phyloP scores from a whole-genome alignment of 2,797 vertebrate species.

The Phoeniculus purpureus region DNA sequence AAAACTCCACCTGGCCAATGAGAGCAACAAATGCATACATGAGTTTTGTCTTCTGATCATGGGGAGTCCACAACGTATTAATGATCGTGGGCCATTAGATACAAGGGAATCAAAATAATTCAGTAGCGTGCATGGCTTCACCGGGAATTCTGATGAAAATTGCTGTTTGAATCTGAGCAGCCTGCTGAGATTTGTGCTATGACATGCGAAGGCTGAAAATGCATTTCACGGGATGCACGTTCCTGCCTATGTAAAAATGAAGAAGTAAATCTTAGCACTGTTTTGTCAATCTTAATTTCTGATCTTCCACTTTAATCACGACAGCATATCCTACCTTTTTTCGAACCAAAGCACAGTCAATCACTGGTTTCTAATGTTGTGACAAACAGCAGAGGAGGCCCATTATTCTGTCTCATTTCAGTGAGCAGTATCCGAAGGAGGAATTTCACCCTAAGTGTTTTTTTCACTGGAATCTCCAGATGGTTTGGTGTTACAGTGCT shows the following conservation, averaged over 20 bases:
- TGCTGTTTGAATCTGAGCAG: neutral
- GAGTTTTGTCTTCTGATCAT: neutral
- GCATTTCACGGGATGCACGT: neutral
- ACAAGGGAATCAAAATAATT: neutral
- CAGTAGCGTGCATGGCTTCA: neutral
- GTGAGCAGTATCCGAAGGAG: slow-evolving; percentile 27
- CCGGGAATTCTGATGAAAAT: neutral
- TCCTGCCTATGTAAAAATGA: neutral
- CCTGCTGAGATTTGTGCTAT: neutral
- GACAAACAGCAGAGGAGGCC: neutral
- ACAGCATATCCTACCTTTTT: neutral
- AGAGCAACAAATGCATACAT: neutral
- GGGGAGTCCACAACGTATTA: neutral
- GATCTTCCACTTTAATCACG: neutral
- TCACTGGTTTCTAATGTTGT: slow-evolving; percentile 4
- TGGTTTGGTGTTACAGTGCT: slow-evolving; percentile 52
- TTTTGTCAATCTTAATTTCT: slow-evolving; percentile 58
- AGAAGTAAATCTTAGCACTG: slow-evolving; percentile 45
- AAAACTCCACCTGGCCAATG: neutral
- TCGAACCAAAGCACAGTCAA: neutral
- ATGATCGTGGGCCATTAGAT: neutral
- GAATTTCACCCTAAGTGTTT: slow-evolving; percentile 46
- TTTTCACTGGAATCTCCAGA: slow-evolving; percentile 52
- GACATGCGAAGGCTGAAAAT: slow-evolving; percentile 43
- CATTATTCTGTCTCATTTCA: slow-evolving; percentile 43